Base-by-base conservation (phyloP, 2,113 vertebrate genomes). In the Gallinago media region DNA sequence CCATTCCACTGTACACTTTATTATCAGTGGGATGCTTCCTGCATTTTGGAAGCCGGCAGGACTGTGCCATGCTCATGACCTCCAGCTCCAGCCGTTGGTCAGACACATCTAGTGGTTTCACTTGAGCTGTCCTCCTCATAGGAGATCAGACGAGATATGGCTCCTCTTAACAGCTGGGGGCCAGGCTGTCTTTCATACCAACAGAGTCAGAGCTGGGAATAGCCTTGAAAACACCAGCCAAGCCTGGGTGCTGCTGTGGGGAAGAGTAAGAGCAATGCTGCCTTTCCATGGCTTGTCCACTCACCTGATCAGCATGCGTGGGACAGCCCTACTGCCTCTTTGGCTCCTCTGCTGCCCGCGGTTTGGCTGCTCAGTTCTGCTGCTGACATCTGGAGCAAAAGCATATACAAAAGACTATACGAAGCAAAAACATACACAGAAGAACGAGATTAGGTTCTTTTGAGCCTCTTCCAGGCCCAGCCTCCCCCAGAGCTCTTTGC, bases 391-490 rank as follows among this genome's bases (percentile, higher is more conserved):
- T 93, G 95, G 92, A 96, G 88, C 40, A 90, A 34, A 81, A 79
- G 34, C 5, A 2, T 74, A 50, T 15, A 71, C 72, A 88, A 66
- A 95, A 63, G 62, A 25, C 63, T 81, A 49, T 42, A 47, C 6
- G 49, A 78, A 94, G 72, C 59, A 86, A 83, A 94, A 92, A 54
- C 63, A 74, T 32, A 34, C 68, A 82, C 66, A 79, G 55, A 70
- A 72, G 71, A 84, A 88, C 0, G 6, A 92, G 90, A 92, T 94
- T 95, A 85, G 65, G 36, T 34, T 95, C 92, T 96, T 94, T 77
- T 90, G 93, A 96, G 96, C 55, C 15, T 88, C 82, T 95, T 96
- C 90, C 96, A 88, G 75, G 47, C 62, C n/a, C 42, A 59, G 46
- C 66, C 63, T 93, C 81, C 82, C 75, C 59, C 82, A 80, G 71